These are phyloP conservation scores for Acanthurus lineatus DNA, from an alignment of 2,797 vertebrate species.

Conservation along the genomic window DNA sequence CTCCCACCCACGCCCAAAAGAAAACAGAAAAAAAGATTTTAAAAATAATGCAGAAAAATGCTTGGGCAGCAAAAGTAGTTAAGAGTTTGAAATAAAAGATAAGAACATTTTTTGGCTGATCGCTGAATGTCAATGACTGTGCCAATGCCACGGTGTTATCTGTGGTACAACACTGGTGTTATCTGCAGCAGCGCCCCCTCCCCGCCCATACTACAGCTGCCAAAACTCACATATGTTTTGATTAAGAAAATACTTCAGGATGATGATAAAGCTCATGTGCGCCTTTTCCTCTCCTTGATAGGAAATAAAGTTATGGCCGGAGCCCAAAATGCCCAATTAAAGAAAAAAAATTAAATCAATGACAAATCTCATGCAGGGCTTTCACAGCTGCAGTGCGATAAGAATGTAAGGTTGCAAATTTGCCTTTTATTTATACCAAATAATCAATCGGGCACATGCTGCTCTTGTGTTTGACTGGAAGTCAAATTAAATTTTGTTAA, in stretches of 20 bases:
- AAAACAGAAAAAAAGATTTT: no score
- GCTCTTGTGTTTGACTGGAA: not conserved
- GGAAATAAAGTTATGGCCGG: not conserved
- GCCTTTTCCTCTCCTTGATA: conserved; percentile 5
- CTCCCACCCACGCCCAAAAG: no score
- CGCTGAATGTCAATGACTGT: not conserved
- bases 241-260: conserved; percentile 28
- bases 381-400: not conserved
- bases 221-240: conserved; percentile 10
- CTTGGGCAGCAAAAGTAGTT: no score
- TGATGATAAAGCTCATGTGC: conserved; percentile 1
- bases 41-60: no score
- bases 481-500: not conserved
- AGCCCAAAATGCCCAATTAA: conserved; percentile 23
- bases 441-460: not conserved
- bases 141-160: conserved; percentile 55
- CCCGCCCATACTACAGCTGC: conserved; percentile 45
- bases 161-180: conserved; percentile 22
- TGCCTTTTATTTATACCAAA: not conserved
- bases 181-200: conserved; percentile 65
- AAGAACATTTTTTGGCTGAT: not conserved
- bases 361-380: conserved; percentile 2
- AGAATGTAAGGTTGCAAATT: not conserved
- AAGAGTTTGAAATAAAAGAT: not conserved
- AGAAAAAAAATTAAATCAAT: conserved; percentile 24